Evolutionary conservation across 53 echinoderm and acorn worm species (phyloP), one percentile per base, ranked within the genome.

Genomic region (Antedon mediterranea): DNA sequence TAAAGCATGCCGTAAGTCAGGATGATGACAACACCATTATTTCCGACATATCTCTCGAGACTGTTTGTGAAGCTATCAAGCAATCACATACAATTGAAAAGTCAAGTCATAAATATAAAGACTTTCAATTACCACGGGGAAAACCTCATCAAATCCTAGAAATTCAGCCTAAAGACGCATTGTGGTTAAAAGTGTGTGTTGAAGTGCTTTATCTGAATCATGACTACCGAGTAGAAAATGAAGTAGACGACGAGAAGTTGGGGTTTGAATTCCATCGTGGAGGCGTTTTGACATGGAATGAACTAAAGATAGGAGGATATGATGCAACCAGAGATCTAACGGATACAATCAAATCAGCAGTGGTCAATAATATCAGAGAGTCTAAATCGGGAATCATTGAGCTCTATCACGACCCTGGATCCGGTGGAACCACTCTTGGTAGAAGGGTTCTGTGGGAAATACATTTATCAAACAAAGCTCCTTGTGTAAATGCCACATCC

Each of bases 361-460:
- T 57, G 23, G 57, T 18, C 2, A 1, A 57, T 57, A 57, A 3
- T 11, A 26, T 57, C 23, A 57, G 57, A 18, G 3, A 8, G 9
- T 57, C 14, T 23, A 57, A 57, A 18, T 76, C 80, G 29, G 27
- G 77, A 7, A 71, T 81, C 18, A 31, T 82, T 3, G 42, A 75
- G 28, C 30, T 86, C 33, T 86, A 29, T 28, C 86, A 86, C 71
- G 78, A 75, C n/a, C 86, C 86, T 31, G 81, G 82, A 43, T 71
- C 78, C 2, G 86, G 86, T 0, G 86, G 86, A 27, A 81, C 86
- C 43, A 81, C 86, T 29, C 77, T 86, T 43, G 37, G 73, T 28
- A 81, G 80, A 30, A 71, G 86, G 43, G 37, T 78, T 15, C 78
- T 86, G 4, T 86, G 86, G 86, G 82, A 86, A 73, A 32, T 76